phyloP scores from a whole-genome alignment of 2,113 vertebrate species.

The Sardina pilchardus region DNA sequence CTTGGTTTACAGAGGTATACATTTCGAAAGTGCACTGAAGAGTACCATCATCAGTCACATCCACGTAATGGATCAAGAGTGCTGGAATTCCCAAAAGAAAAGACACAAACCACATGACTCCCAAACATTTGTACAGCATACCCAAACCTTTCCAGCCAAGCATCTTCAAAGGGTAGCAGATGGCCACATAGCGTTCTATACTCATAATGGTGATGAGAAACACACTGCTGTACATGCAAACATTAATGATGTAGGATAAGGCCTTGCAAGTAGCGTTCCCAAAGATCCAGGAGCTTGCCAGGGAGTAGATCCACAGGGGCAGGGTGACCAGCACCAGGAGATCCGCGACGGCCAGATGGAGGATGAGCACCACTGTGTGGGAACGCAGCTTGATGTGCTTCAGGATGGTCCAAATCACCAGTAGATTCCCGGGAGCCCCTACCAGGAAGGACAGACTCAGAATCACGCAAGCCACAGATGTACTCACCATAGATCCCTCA shows the following conservation, averaged over 20 bases:
- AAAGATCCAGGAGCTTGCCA: constrained; percentile 72
- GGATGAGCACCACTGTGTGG: constrained; percentile 72
- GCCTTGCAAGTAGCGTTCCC: constrained; percentile 67
- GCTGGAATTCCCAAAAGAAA: constrained; percentile 54
- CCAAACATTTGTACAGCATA: constrained; percentile 26
- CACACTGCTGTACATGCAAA: constrained; percentile 76
- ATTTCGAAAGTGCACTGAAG: constrained; percentile 36
- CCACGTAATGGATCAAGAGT: constrained; percentile 30
- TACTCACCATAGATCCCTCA: background rate
- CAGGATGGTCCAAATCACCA: constrained; percentile 77
- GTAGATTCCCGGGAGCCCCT: constrained; percentile 71
- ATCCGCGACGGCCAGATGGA: constrained; percentile 71
- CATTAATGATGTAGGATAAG: constrained; percentile 67
- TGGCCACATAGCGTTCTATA: constrained; percentile 70
- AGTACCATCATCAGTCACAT: background rate
- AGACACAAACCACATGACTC: constrained; percentile 56
- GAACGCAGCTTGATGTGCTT: constrained; percentile 68
- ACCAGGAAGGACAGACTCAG: constrained; percentile 69
- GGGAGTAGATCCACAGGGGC: constrained; percentile 77
- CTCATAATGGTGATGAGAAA: constrained; percentile 77
- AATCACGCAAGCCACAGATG: constrained; percentile 48
- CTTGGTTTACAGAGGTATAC: constrained; percentile 36
- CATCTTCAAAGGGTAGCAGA: constrained; percentile 59
- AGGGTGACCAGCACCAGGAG: constrained; percentile 74
- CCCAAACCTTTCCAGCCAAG: constrained; percentile 49